These are phyloP conservation scores for Diachasma alloeum DNA, from an alignment of 1,140 invertebrate genomes.

Conservation along the genomic window DNA sequence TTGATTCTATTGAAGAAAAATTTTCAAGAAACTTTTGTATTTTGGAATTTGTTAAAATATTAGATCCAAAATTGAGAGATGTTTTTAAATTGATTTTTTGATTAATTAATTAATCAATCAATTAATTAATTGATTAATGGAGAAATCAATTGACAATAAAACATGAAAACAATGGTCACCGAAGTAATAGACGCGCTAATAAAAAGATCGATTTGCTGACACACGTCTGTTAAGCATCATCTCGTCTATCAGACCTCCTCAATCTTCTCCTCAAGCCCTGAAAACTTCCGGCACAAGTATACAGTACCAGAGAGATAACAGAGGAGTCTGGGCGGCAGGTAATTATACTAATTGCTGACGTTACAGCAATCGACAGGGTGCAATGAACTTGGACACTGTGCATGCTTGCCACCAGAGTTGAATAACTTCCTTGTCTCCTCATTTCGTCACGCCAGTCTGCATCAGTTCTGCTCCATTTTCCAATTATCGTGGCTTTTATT, in stretches of 20 bases:
- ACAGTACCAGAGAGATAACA: background rate
- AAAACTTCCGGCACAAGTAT: background rate
- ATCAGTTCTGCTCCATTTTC: background rate
- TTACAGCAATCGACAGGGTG: conserved; percentile 21
- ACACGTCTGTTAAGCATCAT: background rate
- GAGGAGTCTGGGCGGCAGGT: conserved; percentile 3
- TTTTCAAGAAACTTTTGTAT: too few relatives aligned
- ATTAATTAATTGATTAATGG: too few relatives aligned
- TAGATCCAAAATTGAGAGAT: too few relatives aligned
- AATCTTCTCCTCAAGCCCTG: background rate
- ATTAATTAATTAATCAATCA: too few relatives aligned
- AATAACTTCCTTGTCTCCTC: conserved; percentile 27
- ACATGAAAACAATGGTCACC: too few relatives aligned
- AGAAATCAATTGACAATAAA: too few relatives aligned
- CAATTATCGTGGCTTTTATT: conserved; percentile 10
- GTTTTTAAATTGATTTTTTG: too few relatives aligned
- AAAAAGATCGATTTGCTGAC: background rate
- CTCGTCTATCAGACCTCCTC: background rate
- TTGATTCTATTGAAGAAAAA: too few relatives aligned
- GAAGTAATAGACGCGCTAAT: background rate
- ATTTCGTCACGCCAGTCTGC: background rate
- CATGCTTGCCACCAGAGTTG: conserved; percentile 7
- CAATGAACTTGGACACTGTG: conserved; percentile 26
- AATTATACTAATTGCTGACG: conserved; percentile 26
- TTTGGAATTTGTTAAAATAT: too few relatives aligned